Evolutionary conservation across 2,797 vertebrate genomes (phyloP).

Genomic region (Tragopan temminckii): DNA sequence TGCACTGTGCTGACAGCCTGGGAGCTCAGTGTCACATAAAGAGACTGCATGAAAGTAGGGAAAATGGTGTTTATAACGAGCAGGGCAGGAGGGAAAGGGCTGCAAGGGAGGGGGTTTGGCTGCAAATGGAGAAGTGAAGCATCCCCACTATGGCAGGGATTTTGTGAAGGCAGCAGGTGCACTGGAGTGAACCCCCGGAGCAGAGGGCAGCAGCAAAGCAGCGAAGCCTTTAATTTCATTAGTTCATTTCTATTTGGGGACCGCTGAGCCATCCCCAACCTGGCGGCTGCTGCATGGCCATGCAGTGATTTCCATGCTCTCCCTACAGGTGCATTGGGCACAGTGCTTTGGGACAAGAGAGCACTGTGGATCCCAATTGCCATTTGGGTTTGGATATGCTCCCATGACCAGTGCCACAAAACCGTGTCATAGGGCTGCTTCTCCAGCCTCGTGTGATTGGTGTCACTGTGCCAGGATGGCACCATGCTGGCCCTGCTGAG

Average conservation of each 20-base stretch:
- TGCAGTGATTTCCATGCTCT: background rate
- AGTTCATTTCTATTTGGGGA: constrained; percentile 31
- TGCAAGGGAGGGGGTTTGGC: background rate
- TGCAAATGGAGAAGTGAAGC: background rate
- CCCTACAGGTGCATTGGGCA: fast-evolving
- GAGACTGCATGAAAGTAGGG: background rate
- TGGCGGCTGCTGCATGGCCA: background rate
- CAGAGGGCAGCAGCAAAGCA: background rate
- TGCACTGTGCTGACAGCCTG: background rate
- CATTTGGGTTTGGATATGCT: background rate
- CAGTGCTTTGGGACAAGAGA: background rate
- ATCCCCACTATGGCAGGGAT: background rate
- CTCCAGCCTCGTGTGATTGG: fast-evolving
- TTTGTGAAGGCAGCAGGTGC: background rate
- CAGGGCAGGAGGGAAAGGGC: background rate
- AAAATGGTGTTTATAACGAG: background rate
- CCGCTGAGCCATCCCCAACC: background rate
- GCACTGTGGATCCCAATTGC: background rate
- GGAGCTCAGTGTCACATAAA: background rate
- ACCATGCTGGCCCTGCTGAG: fast-evolving
- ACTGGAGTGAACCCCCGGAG: background rate
- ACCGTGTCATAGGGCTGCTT: background rate
- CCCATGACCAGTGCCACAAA: background rate
- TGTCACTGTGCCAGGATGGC: background rate
- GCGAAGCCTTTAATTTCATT: constrained; percentile 28